These are phyloP conservation scores for Marronus borbonicus DNA, from an alignment of 2,888 invertebrate genomes.

Conservation along the genomic window DNA sequence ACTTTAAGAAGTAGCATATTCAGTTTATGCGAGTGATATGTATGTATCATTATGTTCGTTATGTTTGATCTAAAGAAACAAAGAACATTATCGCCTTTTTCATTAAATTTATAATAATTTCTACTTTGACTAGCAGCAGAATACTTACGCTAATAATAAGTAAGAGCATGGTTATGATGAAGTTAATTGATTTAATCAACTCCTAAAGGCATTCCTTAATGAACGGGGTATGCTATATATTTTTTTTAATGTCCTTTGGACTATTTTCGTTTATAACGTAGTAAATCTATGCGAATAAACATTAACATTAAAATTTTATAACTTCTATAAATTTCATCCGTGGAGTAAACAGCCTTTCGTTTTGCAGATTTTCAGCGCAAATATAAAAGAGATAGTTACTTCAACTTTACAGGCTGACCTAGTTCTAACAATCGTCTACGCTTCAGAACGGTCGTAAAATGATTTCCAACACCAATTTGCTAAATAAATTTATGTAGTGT, in stretches of 20 bases:
- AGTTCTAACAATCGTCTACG: not conserved
- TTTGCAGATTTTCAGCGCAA: conserved; percentile 4
- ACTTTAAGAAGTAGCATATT: too few relatives aligned
- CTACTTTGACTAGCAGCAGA: too few relatives aligned
- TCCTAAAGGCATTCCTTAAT: not conserved
- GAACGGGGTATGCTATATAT: not conserved
- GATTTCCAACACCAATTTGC: conserved; percentile 19
- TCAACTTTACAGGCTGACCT: conserved; percentile 3
- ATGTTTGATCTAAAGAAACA: too few relatives aligned
- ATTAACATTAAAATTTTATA: not conserved
- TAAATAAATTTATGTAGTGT: conserved; percentile 22
- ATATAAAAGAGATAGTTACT: conserved; percentile 31
- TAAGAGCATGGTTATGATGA: too few relatives aligned
- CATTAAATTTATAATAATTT: too few relatives aligned
- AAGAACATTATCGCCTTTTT: too few relatives aligned
- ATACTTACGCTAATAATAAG: too few relatives aligned
- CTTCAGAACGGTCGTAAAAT: conserved; percentile 13
- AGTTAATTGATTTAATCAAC: too few relatives aligned
- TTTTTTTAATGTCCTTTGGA: not conserved
- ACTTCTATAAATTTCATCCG: not conserved
- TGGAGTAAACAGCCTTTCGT: not conserved
- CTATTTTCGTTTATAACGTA: not conserved
- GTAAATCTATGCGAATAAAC: not conserved
- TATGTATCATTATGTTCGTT: too few relatives aligned
- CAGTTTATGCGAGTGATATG: too few relatives aligned